These are phyloP conservation scores for Heterodera carotae DNA, from an alignment of 1,140 invertebrate species.

Conservation along the genomic window DNA sequence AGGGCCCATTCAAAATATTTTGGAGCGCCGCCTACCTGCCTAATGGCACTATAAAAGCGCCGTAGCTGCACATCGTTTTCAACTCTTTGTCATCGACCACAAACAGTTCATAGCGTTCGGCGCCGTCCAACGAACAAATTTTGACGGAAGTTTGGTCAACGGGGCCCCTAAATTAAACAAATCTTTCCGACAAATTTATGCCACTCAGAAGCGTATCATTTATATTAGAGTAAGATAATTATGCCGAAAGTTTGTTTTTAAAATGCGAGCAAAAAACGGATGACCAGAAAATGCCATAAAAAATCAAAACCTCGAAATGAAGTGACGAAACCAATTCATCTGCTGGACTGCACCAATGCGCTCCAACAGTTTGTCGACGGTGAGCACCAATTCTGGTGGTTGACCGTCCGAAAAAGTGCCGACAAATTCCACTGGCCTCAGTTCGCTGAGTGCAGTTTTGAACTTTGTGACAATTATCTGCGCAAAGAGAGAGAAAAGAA, in stretches of 20 bases:
- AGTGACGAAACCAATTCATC: conserved; percentile 49
- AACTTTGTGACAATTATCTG: conserved; percentile 55
- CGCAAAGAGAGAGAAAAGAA: neutral
- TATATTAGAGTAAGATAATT: no score
- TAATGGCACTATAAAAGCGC: conserved; percentile 54
- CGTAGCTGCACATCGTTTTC: conserved; percentile 47
- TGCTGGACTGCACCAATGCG: conserved; percentile 45
- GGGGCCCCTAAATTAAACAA: conserved; percentile 42
- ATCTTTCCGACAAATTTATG: neutral
- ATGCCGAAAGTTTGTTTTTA: neutral
- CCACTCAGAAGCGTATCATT: no score
- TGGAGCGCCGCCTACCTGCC: conserved; percentile 38
- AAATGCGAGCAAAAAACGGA: conserved; percentile 18
- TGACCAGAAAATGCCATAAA: no score
- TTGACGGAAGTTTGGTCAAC: conserved; percentile 46
- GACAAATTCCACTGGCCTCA: conserved; percentile 35
- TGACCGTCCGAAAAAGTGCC: neutral
- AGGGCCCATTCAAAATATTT: conserved; percentile 3
- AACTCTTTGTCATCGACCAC: conserved; percentile 45
- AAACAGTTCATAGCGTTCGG: conserved; percentile 48
- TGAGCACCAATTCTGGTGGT: conserved; percentile 26
- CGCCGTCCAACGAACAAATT: conserved; percentile 32
- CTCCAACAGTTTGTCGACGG: conserved; percentile 37
- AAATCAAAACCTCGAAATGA: conserved; percentile 33
- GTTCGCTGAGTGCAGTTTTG: conserved; percentile 32